Evolutionary conservation across 2,113 vertebrate species (phyloP).

Genomic region (Meleagris gallopavo): DNA sequence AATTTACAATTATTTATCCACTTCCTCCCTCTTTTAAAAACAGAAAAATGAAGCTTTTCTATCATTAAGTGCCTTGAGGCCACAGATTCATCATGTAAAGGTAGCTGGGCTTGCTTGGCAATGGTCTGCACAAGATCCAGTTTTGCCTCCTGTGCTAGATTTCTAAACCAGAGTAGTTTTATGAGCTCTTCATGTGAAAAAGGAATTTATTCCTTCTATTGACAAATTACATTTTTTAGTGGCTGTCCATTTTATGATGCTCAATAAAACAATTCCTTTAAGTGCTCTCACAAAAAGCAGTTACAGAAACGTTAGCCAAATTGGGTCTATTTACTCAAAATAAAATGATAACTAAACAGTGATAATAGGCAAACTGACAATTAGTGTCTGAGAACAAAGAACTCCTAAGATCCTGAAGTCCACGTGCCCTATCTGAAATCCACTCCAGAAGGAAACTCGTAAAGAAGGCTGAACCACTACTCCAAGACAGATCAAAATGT

Average conservation of each 20-base stretch:
- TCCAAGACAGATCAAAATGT: slow-evolving; percentile 30
- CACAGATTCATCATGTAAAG: background rate
- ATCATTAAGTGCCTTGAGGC: background rate
- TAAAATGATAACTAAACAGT: background rate
- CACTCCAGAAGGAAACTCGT: background rate
- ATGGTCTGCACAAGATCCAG: background rate
- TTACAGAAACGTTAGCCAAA: background rate
- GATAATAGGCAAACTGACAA: background rate
- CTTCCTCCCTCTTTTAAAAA: background rate
- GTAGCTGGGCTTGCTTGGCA: background rate
- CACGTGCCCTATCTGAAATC: background rate
- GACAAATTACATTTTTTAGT: background rate
- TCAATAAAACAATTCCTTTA: background rate
- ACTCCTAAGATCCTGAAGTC: background rate
- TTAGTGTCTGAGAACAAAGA: background rate
- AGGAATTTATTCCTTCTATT: background rate
- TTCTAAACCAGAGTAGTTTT: background rate
- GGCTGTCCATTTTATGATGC: background rate
- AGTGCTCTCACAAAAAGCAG: background rate
- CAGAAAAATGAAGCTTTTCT: background rate
- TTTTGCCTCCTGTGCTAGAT: background rate
- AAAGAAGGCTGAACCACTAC: background rate
- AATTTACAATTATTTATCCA: background rate
- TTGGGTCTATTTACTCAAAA: background rate
- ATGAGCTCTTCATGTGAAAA: background rate